Evolutionary conservation across 30 jellyfish, hydroid and myxozoan genomes (phyloP), one percentile per base, ranked within the genome.

Genomic region (Chironex yamaguchii): DNA sequence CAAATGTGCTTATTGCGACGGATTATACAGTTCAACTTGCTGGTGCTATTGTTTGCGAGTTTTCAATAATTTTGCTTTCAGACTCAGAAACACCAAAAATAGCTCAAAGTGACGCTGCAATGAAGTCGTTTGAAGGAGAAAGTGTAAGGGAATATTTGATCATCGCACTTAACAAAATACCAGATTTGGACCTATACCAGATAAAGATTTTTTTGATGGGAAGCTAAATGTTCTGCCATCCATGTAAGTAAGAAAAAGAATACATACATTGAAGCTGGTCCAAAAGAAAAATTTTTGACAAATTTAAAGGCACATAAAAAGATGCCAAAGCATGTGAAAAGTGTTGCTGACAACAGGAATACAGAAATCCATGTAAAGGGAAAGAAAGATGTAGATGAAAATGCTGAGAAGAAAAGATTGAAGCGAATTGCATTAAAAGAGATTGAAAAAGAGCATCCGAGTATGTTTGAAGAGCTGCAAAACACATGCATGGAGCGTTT

Each of bases 221-320:
- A 74, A 48, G 79, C 26, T 48, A 21, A 74, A 50, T 48, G 87
- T 74, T 48, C 28, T 74, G 87, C 26, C 79, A 50, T 0, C 87
- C 81, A 36, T 74, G 79, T 35, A 49, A 54, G 2, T 25, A 31
- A 67, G 65, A 67, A 29, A 22, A 1, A 67, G 65, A 29, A 25
- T 67, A 54, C 65, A 67, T 67, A 67, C 26, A 67, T 74, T 22
- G 87, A 74, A 74, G 80, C 79, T 42, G 87, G 81, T 1, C 79
- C 87, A 74, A 74, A 74, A 29, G 79, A 74, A 74, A 74, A 74
- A 42, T 36, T 75, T 30, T 36, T 74, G 1, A 36, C 87, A 14
- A 74, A 74, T 74, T 49, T 74, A 17, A 74, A 74, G 34, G 79
- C 87, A 29, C 87, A 74, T 36, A 4, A 36, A 17, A 74, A 74